phyloP scores from a whole-genome alignment of 37 sponge, comb jelly and placozoan species.

The Trichoplax adhaerens region DNA sequence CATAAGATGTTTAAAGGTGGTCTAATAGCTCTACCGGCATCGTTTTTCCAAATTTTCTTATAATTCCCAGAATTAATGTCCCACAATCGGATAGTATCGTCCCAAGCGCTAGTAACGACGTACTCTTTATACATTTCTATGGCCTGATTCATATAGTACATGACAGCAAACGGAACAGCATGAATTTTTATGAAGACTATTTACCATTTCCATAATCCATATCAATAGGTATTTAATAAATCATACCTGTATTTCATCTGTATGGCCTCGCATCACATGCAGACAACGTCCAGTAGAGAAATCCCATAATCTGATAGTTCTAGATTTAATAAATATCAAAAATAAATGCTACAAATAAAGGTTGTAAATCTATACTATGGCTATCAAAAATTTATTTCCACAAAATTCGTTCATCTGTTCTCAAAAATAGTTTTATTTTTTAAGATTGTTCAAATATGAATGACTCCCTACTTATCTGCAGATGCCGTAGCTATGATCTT shows the following conservation, averaged over 20 bases:
- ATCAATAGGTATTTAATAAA: slow-evolving; percentile 1
- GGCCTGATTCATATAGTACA: neutral
- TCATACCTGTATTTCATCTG: slow-evolving; percentile 7
- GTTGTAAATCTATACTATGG: no score
- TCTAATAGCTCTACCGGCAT: slow-evolving; percentile 3
- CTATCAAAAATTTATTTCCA: no score
- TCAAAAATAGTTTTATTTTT: no score
- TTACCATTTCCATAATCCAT: neutral
- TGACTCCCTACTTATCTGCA: no score
- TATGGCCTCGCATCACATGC: neutral
- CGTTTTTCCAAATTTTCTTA: slow-evolving; percentile 16
- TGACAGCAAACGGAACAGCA: neutral
- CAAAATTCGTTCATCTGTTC: no score
- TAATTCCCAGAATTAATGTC: slow-evolving; percentile 30
- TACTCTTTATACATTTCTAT: slow-evolving; percentile 1
- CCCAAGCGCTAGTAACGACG: slow-evolving; percentile 55
- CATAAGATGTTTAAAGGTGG: neutral
- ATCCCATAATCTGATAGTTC: no score
- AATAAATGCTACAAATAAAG: no score
- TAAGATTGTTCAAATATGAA: no score
- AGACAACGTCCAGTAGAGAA: no score
- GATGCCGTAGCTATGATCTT: no score
- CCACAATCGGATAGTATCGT: slow-evolving; percentile 53
- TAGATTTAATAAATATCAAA: no score
- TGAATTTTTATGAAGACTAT: neutral